A percentile compares a stretch with the other conserved stretches of the same genome.
phyloP scores from a whole-genome alignment of 2,113 vertebrate genomes.

The Gobius niger region DNA sequence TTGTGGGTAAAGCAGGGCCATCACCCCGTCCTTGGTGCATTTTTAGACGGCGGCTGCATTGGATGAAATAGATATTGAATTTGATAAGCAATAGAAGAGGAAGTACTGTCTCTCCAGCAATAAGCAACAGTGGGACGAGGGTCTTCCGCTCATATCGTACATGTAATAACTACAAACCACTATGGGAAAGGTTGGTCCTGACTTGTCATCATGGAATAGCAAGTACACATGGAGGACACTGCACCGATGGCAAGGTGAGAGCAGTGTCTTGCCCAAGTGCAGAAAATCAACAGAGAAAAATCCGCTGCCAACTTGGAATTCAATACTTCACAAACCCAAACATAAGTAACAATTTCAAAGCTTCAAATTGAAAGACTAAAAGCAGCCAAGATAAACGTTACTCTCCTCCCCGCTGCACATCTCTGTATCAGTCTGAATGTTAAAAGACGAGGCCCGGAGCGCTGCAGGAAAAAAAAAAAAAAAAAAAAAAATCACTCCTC shows the following conservation, averaged over 20 bases:
- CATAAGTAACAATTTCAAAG: conserved; percentile 43
- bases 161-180: too few species aligned
- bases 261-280: too few species aligned
- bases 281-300: too few species aligned
- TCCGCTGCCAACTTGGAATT: too few species aligned
- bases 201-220: too few species aligned
- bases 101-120: conserved; percentile 34
- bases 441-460: conserved; percentile 59
- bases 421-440: conserved; percentile 18
- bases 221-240: too few species aligned
- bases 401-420: conserved; percentile 40
- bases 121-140: background rate
- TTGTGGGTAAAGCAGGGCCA: conserved; percentile 36
- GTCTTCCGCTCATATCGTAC: background rate
- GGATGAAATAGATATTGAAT: conserved; percentile 34
- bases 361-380: conserved; percentile 51
- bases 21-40: background rate
- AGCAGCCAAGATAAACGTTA: conserved; percentile 50
- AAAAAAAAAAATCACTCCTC: conserved; percentile 52
- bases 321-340: conserved; percentile 19
- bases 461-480: conserved; percentile 43
- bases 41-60: conserved; percentile 19
- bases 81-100: conserved; percentile 47
- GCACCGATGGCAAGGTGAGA: too few species aligned
- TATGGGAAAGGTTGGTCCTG: too few species aligned